Percentiles rank a stretch among this genome's conserved stretches.
Evolutionary conservation across 2,888 invertebrate species (phyloP).

Genomic region (Platycheirus rosarum): DNA sequence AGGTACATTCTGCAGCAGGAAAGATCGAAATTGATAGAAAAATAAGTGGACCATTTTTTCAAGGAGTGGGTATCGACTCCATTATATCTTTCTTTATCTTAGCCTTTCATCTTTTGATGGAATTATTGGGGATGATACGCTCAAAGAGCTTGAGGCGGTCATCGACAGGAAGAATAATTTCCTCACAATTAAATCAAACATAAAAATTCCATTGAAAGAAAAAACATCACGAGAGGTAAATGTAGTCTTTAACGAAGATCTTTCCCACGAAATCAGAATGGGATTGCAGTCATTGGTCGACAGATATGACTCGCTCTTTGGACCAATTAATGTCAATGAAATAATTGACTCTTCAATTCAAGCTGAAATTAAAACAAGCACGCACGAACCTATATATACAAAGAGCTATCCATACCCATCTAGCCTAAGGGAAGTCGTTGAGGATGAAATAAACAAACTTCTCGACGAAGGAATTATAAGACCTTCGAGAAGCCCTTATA

Average conservation of each 20-base stretch:
- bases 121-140: background rate
- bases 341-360: conserved; percentile 21
- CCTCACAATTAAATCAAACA: conserved; percentile 17
- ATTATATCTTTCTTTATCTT: background rate
- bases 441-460: conserved; percentile 77
- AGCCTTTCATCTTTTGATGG: conserved; percentile 4
- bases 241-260: no score
- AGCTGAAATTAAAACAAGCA: conserved; percentile 38
- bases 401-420: conserved; percentile 79
- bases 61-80: background rate
- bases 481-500: conserved; percentile 76
- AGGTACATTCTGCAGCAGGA: conserved; percentile 4
- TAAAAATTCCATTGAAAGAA: conserved; percentile 39
- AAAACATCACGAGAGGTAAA: conserved; percentile 10
- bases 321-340: conserved; percentile 11
- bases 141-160: no score
- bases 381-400: conserved; percentile 76
- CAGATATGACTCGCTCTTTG: conserved; percentile 8
- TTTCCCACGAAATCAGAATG: no score
- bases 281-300: background rate
- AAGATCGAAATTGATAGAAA: background rate
- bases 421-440: conserved; percentile 78
- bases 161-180: conserved; percentile 1
- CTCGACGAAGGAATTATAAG: conserved; percentile 76
- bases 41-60: no score